Percentiles rank a stretch among this genome's conserved stretches.
Evolutionary conservation across 35 echinoderm and acorn worm species (phyloP).

Genomic region (Ophiothrix spiculata): DNA sequence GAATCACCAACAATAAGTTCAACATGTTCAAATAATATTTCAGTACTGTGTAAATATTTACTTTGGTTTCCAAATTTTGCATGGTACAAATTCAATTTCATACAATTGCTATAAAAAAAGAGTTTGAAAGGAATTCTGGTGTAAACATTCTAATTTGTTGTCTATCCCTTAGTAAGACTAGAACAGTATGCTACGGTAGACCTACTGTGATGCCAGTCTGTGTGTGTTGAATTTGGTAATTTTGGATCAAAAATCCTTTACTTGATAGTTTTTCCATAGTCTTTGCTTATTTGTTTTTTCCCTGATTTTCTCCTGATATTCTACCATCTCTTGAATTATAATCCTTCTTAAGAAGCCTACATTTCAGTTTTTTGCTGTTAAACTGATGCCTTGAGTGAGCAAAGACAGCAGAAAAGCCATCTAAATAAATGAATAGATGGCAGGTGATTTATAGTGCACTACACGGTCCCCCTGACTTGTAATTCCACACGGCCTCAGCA

Average conservation of each 20-base stretch:
- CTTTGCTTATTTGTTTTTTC: too few species aligned
- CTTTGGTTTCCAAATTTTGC: not conserved
- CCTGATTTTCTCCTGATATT: too few species aligned
- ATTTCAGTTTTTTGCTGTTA: too few species aligned
- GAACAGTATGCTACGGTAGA: not conserved
- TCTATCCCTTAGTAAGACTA: not conserved
- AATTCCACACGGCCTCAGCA: too few species aligned
- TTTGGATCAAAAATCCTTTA: not conserved
- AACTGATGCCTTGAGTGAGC: too few species aligned
- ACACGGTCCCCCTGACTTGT: too few species aligned
- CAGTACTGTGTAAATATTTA: slow-evolving; percentile 5
- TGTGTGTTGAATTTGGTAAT: not conserved
- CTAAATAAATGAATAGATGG: too few species aligned
- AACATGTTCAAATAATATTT: too few species aligned
- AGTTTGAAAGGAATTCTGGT: not conserved
- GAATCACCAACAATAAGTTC: not conserved
- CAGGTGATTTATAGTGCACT: too few species aligned
- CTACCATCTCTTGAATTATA: too few species aligned
- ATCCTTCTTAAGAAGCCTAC: too few species aligned
- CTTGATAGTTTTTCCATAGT: not conserved
- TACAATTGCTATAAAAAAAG: not conserved
- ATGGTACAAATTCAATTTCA: not conserved
- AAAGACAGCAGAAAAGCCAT: too few species aligned
- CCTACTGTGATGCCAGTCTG: not conserved
- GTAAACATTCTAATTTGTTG: not conserved